phyloP scores from a whole-genome alignment of 2,113 vertebrate species.

The Falco punctatus region DNA sequence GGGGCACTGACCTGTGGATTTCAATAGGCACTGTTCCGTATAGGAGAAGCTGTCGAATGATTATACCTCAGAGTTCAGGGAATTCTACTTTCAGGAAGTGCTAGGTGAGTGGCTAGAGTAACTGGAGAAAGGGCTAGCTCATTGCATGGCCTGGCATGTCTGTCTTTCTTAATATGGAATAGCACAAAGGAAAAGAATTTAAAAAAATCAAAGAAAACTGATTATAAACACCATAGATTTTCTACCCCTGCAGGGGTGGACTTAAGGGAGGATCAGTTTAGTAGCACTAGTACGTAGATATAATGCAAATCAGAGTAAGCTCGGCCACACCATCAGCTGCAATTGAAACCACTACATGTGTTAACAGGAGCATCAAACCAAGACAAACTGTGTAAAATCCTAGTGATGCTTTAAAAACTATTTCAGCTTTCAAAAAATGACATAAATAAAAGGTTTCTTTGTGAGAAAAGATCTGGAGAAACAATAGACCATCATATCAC shows the following conservation, averaged over 20 bases:
- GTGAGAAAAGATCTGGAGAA: constrained; percentile 20
- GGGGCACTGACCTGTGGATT: neutral
- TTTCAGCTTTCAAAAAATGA: neutral
- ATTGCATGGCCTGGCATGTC: neutral
- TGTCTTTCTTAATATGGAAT: neutral
- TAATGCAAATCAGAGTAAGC: neutral
- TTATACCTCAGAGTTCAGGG: neutral
- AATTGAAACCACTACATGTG: neutral
- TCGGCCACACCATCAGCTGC: neutral
- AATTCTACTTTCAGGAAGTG: neutral
- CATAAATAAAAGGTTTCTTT: neutral
- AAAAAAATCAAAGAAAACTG: neutral
- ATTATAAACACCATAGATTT: neutral
- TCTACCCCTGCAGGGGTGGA: neutral
- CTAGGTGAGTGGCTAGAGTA: neutral
- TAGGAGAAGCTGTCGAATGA: neutral
- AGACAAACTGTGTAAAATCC: neutral
- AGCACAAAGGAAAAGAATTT: neutral
- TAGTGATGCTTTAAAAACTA: neutral
- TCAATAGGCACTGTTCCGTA: neutral
- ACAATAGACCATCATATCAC: neutral
- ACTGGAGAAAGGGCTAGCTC: neutral
- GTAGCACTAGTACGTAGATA: neutral
- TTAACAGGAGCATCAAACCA: neutral
- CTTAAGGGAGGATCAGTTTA: neutral